A percentile compares a stretch with the other conserved stretches of the same genome.
Conservation (phyloP, 2,888 invertebrate genomes). For the Morpho deidamia region DNA sequence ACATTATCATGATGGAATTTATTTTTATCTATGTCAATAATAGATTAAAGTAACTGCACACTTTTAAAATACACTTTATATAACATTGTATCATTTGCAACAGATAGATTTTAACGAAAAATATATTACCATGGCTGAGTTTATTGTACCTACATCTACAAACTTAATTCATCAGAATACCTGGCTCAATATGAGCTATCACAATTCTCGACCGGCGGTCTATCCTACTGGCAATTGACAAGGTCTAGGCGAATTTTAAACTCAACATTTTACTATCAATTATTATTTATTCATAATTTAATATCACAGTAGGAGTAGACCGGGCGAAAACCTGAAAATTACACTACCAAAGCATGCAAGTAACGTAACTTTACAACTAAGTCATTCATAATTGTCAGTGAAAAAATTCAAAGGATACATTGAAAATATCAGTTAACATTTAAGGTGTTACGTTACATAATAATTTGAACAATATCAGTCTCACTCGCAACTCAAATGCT, state of each 20-base stretch:
- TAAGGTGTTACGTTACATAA: constrained; percentile 52
- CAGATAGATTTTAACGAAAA: constrained; percentile 53
- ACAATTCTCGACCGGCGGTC: constrained; percentile 65
- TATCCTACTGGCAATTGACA: constrained; percentile 56
- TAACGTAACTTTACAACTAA: constrained; percentile 61
- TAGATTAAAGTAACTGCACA: constrained; percentile 55
- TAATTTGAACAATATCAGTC: constrained; percentile 75
- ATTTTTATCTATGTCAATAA: constrained; percentile 67
- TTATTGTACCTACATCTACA: constrained; percentile 60
- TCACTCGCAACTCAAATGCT: constrained; percentile 70
- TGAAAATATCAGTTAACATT: constrained; percentile 58
- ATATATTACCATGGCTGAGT: constrained; percentile 56
- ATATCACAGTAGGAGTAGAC: constrained; percentile 74
- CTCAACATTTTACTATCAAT: constrained; percentile 39
- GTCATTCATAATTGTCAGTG: constrained; percentile 46
- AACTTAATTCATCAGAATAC: constrained; percentile 64
- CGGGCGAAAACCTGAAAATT: constrained; percentile 75
- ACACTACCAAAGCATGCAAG: constrained; percentile 69
- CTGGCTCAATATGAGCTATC: constrained; percentile 76
- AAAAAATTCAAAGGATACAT: constrained; percentile 36
- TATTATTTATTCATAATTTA: constrained; percentile 43
- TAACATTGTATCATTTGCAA: constrained; percentile 52
- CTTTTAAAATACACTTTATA: constrained; percentile 52
- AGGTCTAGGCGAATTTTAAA: constrained; percentile 56
- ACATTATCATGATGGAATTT: constrained; percentile 64